Conservation (phyloP, 2,797 vertebrate genomes). For the Pelochelys cantorii region DNA sequence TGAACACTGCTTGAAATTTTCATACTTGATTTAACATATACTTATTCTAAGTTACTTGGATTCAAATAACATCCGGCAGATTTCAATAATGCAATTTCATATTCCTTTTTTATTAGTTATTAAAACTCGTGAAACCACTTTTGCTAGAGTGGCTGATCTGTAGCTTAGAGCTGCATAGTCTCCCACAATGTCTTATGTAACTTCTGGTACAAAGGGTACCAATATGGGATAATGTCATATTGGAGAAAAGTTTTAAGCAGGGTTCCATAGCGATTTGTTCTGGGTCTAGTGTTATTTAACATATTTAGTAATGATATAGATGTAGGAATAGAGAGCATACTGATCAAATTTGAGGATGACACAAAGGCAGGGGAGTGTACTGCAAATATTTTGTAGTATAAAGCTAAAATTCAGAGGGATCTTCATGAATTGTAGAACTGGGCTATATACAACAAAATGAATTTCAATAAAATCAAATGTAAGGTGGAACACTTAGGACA, state of each 20-base stretch:
- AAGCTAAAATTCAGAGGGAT: neutral
- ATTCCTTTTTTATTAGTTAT: neutral
- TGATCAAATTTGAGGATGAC: neutral
- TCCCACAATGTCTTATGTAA: neutral
- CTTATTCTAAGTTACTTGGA: neutral
- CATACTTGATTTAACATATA: neutral
- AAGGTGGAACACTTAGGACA: no score
- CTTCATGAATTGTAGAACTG: neutral
- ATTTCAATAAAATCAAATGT: no score
- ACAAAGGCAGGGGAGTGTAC: no score
- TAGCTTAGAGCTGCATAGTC: neutral
- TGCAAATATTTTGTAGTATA: neutral
- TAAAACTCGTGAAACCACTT: neutral
- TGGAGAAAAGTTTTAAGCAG: no score
- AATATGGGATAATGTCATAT: no score
- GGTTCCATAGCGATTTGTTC: no score
- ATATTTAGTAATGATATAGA: no score
- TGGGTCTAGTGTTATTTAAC: no score
- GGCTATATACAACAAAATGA: no score
- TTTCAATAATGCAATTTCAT: neutral
- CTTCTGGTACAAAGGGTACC: no score
- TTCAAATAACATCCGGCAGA: neutral
- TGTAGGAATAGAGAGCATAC: no score
- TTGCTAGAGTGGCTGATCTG: neutral
- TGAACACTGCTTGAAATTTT: neutral